A percentile compares a stretch with the other conserved stretches of the same genome.
phyloP scores from a whole-genome alignment of 2,888 invertebrate species.

The Leptodirus hochenwartii region DNA sequence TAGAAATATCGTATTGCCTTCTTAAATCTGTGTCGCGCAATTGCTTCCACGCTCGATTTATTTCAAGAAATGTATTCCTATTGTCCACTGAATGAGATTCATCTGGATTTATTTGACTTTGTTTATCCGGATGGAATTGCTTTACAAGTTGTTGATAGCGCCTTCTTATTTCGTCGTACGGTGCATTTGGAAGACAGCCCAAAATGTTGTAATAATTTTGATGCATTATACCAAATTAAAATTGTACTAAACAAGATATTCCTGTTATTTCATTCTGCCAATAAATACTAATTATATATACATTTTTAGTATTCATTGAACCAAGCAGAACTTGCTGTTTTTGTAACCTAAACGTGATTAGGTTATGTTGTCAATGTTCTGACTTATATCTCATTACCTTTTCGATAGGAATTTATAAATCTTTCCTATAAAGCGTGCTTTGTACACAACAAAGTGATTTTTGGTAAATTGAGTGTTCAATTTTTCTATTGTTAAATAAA shows the following conservation, averaged over 20 bases:
- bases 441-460: too few species aligned
- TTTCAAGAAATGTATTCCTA: too few species aligned
- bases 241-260: not conserved
- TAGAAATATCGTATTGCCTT: conserved; percentile 44
- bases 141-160: conserved; percentile 39
- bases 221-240: conserved; percentile 1
- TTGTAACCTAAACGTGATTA: too few species aligned
- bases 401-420: too few species aligned
- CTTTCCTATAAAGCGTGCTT: too few species aligned
- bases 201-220: conserved; percentile 37
- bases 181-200: conserved; percentile 32
- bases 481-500: too few species aligned
- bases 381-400: too few species aligned
- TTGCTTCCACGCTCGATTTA: conserved; percentile 55
- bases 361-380: too few species aligned
- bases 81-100: too few species aligned
- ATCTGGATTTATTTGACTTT: conserved; percentile 16
- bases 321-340: not conserved
- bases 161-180: conserved; percentile 38
- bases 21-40: conserved; percentile 39
- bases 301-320: not conserved
- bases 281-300: conserved; percentile 1
- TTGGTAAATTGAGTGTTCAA: too few species aligned
- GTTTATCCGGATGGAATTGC: conserved; percentile 44
- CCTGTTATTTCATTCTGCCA: not conserved